Percentiles rank a stretch among this genome's conserved stretches.
phyloP scores from a whole-genome alignment of 92 coral and sea anemone genomes.

The Palythoa heliodiscus region DNA sequence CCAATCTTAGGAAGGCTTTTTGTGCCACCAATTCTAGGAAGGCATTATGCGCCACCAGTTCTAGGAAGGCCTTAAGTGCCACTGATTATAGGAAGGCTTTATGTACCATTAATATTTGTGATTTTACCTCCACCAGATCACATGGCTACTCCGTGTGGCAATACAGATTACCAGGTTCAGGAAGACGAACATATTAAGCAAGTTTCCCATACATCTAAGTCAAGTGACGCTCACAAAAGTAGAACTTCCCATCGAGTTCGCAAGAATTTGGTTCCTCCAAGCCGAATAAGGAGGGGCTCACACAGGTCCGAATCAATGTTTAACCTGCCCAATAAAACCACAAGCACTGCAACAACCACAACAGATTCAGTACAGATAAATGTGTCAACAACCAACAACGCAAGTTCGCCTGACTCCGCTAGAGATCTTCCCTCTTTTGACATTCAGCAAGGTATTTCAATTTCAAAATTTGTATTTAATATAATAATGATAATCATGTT shows the following conservation, averaged over 20 bases:
- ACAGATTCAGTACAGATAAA: neutral
- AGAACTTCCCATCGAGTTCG: neutral
- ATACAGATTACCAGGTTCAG: neutral
- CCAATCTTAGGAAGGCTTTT: too few species aligned
- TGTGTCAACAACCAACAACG: neutral
- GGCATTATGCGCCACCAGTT: too few species aligned
- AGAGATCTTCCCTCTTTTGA: slow-evolving; percentile 15
- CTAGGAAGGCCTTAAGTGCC: neutral
- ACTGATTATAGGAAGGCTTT: neutral
- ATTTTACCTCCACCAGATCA: slow-evolving; percentile 11
- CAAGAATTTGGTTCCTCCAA: slow-evolving; percentile 14
- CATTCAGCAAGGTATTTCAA: slow-evolving; percentile 12
- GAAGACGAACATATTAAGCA: neutral
- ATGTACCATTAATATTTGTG: neutral
- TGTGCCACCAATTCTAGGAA: too few species aligned
- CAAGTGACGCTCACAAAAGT: neutral
- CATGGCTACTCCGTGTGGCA: neutral
- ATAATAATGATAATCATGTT: neutral
- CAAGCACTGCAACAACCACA: slow-evolving; percentile 26
- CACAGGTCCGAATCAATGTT: slow-evolving; percentile 28
- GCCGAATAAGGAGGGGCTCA: slow-evolving; percentile 28
- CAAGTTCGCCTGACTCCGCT: neutral
- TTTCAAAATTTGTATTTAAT: too few species aligned
- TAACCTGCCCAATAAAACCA: slow-evolving; percentile 13
- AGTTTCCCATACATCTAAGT: neutral